These are phyloP conservation scores for Lepidurus arcticus DNA, from an alignment of 1,140 invertebrate species.

Conservation along the genomic window DNA sequence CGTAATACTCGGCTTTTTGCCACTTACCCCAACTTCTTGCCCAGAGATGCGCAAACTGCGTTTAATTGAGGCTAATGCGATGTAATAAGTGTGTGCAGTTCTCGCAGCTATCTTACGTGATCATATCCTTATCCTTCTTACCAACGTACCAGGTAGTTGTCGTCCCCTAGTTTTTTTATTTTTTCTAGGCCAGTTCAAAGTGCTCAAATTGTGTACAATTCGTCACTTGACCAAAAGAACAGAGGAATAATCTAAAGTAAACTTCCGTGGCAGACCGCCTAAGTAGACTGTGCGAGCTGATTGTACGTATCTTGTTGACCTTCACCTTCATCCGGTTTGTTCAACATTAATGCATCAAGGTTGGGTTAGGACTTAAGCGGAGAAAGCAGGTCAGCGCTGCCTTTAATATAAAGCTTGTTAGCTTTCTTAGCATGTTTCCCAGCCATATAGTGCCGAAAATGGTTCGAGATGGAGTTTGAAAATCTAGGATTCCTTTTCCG, in stretches of 20 bases:
- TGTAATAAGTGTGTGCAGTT: neutral
- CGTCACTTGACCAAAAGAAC: neutral
- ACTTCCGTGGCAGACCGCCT: neutral
- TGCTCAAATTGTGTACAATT: neutral
- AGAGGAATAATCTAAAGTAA: neutral
- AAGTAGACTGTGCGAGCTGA: neutral
- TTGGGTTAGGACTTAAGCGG: neutral
- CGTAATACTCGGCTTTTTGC: no score
- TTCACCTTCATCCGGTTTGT: neutral
- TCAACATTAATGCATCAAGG: slow-evolving; percentile 10
- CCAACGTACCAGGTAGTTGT: neutral
- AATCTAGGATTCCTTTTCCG: neutral
- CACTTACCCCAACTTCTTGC: no score
- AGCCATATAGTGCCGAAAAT: neutral
- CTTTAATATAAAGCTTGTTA: neutral
- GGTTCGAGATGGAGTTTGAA: neutral
- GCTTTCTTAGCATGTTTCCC: neutral
- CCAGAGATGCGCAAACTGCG: no score
- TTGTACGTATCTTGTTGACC: neutral
- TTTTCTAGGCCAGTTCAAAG: neutral
- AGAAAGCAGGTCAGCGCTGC: neutral
- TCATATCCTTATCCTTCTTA: neutral
- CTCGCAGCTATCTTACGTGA: neutral
- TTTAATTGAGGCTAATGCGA: neutral
- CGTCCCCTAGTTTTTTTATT: neutral